Evolutionary conservation across 2,888 invertebrate species (phyloP).

Genomic region (Aphidius colemani): DNA sequence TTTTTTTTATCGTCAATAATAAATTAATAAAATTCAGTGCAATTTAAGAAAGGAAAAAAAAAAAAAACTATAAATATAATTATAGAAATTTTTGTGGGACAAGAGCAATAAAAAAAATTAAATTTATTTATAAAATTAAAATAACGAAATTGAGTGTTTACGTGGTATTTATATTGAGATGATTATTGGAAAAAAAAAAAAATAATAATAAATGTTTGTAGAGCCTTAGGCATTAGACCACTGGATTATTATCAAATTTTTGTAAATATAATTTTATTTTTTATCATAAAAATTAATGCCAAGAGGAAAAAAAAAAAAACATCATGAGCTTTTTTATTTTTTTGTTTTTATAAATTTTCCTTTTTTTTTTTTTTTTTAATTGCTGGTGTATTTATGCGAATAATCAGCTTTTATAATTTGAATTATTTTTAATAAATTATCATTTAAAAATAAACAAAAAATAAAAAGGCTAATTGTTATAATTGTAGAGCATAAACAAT

Average conservation of each 20-base stretch:
- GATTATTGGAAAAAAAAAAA: slow-evolving; percentile 1
- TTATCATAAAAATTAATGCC: slow-evolving; percentile 3
- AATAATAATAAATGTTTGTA: slow-evolving; percentile 11
- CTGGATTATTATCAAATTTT: slow-evolving; percentile 11
- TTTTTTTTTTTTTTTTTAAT: background rate
- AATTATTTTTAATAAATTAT: too few species aligned
- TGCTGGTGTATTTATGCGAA: too few species aligned
- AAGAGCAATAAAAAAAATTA: too few species aligned
- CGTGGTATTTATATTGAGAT: background rate
- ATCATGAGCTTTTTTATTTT: slow-evolving; percentile 1
- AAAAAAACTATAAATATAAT: background rate
- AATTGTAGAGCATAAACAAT: too few species aligned
- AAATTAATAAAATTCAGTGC: slow-evolving; percentile 9
- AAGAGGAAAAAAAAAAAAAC: background rate
- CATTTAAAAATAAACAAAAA: too few species aligned
- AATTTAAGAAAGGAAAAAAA: background rate
- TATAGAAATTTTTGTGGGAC: too few species aligned
- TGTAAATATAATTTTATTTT: slow-evolving; percentile 14
- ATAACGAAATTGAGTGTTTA: too few species aligned
- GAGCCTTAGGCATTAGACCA: slow-evolving; percentile 32
- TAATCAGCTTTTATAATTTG: too few species aligned
- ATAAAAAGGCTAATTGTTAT: too few species aligned
- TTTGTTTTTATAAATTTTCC: background rate
- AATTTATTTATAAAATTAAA: too few species aligned
- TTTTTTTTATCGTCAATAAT: background rate